A percentile compares a stretch with the other conserved stretches of the same genome.
These are phyloP conservation scores for Ceratotherium simum DNA, from an alignment of 2,113 vertebrate genomes.

Conservation along the genomic window DNA sequence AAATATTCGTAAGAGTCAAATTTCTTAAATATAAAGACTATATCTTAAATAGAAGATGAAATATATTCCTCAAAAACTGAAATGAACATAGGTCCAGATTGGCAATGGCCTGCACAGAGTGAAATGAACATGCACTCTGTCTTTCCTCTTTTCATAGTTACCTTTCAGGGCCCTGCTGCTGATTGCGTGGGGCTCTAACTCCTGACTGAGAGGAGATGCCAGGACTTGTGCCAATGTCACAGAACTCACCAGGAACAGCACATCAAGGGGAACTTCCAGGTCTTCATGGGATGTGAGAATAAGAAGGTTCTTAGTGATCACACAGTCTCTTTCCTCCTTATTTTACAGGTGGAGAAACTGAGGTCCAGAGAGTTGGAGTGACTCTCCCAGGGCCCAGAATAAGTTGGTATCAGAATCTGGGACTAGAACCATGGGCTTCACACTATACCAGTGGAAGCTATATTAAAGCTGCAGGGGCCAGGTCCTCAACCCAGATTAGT, in stretches of 20 bases:
- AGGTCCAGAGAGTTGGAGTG: neutral
- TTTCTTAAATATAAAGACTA: neutral
- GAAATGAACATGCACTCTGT: neutral
- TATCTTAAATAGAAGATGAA: conserved; percentile 34
- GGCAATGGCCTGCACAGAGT: neutral
- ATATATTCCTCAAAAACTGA: neutral
- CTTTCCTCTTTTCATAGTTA: neutral
- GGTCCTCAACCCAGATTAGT: neutral
- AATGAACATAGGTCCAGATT: neutral
- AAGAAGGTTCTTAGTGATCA: neutral
- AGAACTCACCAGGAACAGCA: neutral
- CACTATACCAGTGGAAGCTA: neutral
- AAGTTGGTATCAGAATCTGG: neutral
- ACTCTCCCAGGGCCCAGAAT: neutral
- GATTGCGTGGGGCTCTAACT: neutral
- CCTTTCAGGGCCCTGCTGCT: neutral
- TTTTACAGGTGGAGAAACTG: conserved; percentile 22
- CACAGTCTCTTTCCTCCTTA: neutral
- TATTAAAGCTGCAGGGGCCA: neutral
- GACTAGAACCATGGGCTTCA: neutral
- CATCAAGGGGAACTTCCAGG: neutral
- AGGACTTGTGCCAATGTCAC: neutral
- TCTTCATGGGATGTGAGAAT: neutral
- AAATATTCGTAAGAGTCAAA: neutral
- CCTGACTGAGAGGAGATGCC: neutral